Percentiles rank a stretch among this genome's conserved stretches.
Evolutionary conservation across 1,140 invertebrate genomes (phyloP).

Genomic region (Euborellia annulipes): DNA sequence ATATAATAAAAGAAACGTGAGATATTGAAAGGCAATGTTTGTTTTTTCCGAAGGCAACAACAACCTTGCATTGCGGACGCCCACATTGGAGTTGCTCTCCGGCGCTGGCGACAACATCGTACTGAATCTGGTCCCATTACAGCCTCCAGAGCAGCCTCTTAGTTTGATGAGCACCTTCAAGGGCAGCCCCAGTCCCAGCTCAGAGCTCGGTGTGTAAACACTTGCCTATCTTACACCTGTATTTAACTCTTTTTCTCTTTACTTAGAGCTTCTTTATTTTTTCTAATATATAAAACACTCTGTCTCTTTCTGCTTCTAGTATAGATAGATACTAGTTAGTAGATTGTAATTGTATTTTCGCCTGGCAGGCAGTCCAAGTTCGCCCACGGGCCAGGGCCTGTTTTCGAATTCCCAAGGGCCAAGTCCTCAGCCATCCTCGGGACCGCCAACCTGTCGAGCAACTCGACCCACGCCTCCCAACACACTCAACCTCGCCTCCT

Average conservation of each 20-base stretch:
- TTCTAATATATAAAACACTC: too few species aligned
- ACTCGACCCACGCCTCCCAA: constrained; percentile 66
- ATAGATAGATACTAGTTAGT: too few species aligned
- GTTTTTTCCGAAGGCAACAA: constrained; percentile 24
- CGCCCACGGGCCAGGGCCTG: constrained; percentile 1
- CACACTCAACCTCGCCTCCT: constrained; percentile 48
- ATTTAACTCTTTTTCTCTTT: too few species aligned
- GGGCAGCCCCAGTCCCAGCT: constrained; percentile 26
- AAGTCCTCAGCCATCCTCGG: background rate
- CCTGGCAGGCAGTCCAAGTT: constrained; percentile 11
- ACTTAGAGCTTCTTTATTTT: too few species aligned
- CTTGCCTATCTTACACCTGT: too few species aligned
- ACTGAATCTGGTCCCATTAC: constrained; percentile 54
- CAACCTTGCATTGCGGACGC: constrained; percentile 16
- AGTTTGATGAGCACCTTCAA: constrained; percentile 41
- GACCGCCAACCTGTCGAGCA: too few species aligned
- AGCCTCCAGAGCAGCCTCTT: constrained; percentile 12
- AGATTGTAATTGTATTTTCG: too few species aligned
- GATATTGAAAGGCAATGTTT: too few species aligned
- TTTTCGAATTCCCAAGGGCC: background rate
- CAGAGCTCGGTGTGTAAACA: constrained; percentile 24
- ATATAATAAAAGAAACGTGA: too few species aligned
- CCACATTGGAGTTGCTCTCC: constrained; percentile 27
- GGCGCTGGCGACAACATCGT: constrained; percentile 47
- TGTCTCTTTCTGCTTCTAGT: too few species aligned